These are phyloP conservation scores for Macrobrachium rosenbergii DNA, from an alignment of 1,140 invertebrate genomes.

Conservation along the genomic window DNA sequence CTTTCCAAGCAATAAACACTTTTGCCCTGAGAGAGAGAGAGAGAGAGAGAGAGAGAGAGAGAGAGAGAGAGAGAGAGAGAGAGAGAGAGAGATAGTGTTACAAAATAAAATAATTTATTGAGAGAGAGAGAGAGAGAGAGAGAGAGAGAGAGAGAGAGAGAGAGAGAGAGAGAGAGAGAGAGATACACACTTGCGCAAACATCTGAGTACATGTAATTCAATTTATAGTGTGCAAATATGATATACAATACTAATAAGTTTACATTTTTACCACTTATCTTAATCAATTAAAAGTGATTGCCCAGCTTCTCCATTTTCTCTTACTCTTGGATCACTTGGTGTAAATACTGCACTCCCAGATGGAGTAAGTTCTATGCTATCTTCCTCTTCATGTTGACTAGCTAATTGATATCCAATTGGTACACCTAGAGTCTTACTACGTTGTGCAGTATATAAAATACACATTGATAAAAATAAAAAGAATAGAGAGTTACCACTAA, in stretches of 20 bases:
- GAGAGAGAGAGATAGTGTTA: too few species aligned
- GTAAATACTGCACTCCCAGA: constrained; percentile 45
- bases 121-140: too few species aligned
- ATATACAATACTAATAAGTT: not conserved
- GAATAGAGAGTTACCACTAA: constrained; percentile 44
- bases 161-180: too few species aligned
- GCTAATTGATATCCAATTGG: constrained; percentile 68
- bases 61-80: too few species aligned
- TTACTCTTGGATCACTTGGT: constrained; percentile 30
- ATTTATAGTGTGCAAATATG: not conserved
- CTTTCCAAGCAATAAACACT: too few species aligned
- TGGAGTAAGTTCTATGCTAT: constrained; percentile 64
- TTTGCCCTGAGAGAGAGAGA: too few species aligned
- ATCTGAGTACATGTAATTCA: too few species aligned
- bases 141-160: too few species aligned
- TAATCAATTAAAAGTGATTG: constrained; percentile 65
- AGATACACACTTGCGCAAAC: too few species aligned
- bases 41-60: too few species aligned
- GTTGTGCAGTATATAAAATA: constrained; percentile 50
- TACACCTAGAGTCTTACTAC: constrained; percentile 50
- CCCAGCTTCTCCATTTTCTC: constrained; percentile 63
- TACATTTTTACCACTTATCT: not conserved
- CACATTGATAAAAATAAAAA: constrained; percentile 57
- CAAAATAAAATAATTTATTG: too few species aligned
- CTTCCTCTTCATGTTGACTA: constrained; percentile 67